These are phyloP conservation scores for Neoscelio sp. DNA, from an alignment of 2,888 invertebrate genomes.

Conservation along the genomic window DNA sequence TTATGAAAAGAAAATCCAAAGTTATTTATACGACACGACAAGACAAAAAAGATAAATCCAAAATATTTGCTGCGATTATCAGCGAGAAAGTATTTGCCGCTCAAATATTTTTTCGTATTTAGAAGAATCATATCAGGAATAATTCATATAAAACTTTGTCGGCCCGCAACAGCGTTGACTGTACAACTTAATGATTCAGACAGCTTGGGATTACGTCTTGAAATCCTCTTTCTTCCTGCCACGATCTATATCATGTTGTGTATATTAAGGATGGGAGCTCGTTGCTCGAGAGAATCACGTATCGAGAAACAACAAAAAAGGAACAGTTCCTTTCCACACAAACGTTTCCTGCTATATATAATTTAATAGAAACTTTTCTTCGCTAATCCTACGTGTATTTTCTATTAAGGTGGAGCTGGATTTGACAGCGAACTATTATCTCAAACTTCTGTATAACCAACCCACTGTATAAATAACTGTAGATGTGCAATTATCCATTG, in stretches of 20 bases:
- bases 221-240: constrained; percentile 64
- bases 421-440: constrained; percentile 21
- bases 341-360: constrained; percentile 59
- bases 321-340: constrained; percentile 57
- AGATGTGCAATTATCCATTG: constrained; percentile 2
- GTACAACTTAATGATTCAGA: constrained; percentile 47
- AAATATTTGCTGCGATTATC: constrained; percentile 46
- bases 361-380: constrained; percentile 55
- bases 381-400: constrained; percentile 42
- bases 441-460: constrained; percentile 10
- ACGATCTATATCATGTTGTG: constrained; percentile 60
- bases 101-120: constrained; percentile 56
- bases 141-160: constrained; percentile 56
- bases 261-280: constrained; percentile 60
- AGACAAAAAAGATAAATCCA: constrained; percentile 13
- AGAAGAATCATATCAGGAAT: constrained; percentile 63
- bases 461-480: constrained; percentile 7
- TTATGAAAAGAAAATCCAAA: constrained; percentile 20
- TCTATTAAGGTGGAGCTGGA: constrained; percentile 39
- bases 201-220: constrained; percentile 63
- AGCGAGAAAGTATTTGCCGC: constrained; percentile 42
- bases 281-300: constrained; percentile 62
- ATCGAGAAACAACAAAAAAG: constrained; percentile 43
- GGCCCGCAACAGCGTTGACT: constrained; percentile 41
- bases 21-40: constrained; percentile 40